These are phyloP conservation scores for Pyrocephalus nanus DNA, from an alignment of 2,797 vertebrate genomes.

Conservation along the genomic window DNA sequence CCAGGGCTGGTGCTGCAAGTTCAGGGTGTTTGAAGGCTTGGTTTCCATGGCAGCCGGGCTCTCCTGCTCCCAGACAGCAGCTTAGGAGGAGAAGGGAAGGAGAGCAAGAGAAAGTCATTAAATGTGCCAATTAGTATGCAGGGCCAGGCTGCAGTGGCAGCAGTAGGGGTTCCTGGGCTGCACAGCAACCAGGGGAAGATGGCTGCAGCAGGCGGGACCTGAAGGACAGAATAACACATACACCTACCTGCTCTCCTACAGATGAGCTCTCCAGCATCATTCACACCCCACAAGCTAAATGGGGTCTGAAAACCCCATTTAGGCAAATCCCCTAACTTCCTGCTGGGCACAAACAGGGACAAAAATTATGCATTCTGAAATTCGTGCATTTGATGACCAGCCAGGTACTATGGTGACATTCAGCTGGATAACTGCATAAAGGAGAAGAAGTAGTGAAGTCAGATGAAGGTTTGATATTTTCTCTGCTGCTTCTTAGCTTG, in stretches of 20 bases:
- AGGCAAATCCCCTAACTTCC: background rate
- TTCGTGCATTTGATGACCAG: background rate
- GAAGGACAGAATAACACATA: background rate
- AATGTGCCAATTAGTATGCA: constrained; percentile 89
- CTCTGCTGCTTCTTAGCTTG: background rate
- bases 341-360: background rate
- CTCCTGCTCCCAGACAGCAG: constrained; percentile 75
- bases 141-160: constrained; percentile 49
- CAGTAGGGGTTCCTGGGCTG: background rate
- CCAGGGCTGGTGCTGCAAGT: constrained; percentile 58
- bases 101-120: constrained; percentile 84
- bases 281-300: background rate
- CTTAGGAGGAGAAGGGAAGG: constrained; percentile 64
- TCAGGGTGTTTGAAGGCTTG: constrained; percentile 67
- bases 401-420: background rate
- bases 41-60: constrained; percentile 87
- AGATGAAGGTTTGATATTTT: background rate
- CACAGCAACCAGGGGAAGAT: background rate
- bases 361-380: background rate
- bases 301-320: background rate
- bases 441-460: background rate
- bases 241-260: background rate
- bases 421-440: background rate
- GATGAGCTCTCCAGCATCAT: no score
- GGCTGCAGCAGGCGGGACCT: background rate